A percentile compares a stretch with the other conserved stretches of the same genome.
These are phyloP conservation scores for Zaprionus capensis DNA, from an alignment of 1,140 invertebrate species.

Conservation along the genomic window DNA sequence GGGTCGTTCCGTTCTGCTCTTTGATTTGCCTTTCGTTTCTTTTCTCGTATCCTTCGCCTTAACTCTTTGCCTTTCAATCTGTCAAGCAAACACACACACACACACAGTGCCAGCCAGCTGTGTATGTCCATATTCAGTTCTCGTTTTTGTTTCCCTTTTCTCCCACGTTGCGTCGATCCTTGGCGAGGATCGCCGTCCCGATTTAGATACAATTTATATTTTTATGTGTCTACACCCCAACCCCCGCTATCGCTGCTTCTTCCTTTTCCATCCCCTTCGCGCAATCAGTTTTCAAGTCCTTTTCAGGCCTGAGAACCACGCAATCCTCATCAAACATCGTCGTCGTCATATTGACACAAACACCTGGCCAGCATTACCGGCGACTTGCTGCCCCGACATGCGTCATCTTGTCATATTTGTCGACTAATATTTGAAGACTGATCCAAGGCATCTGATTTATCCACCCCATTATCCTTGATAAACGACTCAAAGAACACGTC, in stretches of 20 bases:
- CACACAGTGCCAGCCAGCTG: slow-evolving; percentile 6
- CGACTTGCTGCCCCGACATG: slow-evolving; percentile 46
- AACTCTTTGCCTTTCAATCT: slow-evolving; percentile 50
- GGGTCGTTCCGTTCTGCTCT: neutral
- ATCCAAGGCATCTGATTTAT: neutral
- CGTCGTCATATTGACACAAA: slow-evolving; percentile 65
- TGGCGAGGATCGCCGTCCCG: slow-evolving; percentile 54
- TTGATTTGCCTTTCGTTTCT: neutral
- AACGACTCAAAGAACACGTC: neutral
- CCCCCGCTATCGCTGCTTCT: neutral
- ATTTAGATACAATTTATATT: slow-evolving; percentile 66
- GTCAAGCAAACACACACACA: slow-evolving; percentile 22
- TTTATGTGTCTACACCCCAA: slow-evolving; percentile 31
- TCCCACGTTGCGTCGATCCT: slow-evolving; percentile 63
- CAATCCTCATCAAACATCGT: slow-evolving; percentile 69
- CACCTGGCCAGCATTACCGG: slow-evolving; percentile 62
- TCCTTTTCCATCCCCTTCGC: slow-evolving; percentile 14
- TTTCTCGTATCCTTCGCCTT: slow-evolving; percentile 49
- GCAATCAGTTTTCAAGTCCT: slow-evolving; percentile 30
- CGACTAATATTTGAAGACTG: neutral
- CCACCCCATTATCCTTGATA: slow-evolving; percentile 3
- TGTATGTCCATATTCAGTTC: slow-evolving; percentile 3
- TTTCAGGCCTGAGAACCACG: slow-evolving; percentile 7
- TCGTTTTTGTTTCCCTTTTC: slow-evolving; percentile 18
- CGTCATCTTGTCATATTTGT: slow-evolving; percentile 21